Conservation (phyloP, 2,888 invertebrate genomes). For the Watsonalla cultraria region DNA sequence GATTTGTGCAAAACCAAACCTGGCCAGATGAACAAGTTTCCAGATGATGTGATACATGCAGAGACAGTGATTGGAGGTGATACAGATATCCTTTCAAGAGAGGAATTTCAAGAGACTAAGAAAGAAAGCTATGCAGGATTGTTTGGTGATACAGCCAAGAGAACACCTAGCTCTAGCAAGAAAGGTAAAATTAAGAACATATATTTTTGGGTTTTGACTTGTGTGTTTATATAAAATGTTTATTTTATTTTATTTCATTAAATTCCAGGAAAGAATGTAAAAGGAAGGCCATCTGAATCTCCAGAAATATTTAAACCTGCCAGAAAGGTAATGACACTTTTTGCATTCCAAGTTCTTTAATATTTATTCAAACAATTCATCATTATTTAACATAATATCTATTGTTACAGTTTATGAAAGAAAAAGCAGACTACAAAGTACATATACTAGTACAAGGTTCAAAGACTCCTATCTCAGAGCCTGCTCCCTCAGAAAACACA, state of each 20-base stretch:
- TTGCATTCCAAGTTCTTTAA: conserved; percentile 1
- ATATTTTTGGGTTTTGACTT: no score
- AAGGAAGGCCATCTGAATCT: conserved; percentile 34
- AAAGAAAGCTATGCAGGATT: conserved; percentile 68
- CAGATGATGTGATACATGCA: conserved; percentile 85
- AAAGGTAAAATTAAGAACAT: conserved; percentile 46
- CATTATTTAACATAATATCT: conserved; percentile 1
- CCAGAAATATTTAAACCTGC: conserved; percentile 36
- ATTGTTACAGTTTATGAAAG: conserved; percentile 51
- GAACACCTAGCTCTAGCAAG: conserved; percentile 45
- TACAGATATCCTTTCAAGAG: conserved; percentile 81
- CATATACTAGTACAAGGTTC: conserved; percentile 80
- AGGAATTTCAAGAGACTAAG: conserved; percentile 71
- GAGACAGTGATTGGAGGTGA: conserved; percentile 86
- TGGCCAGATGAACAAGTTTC: conserved; percentile 88
- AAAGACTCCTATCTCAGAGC: conserved; percentile 35
- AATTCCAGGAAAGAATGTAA: conserved; percentile 40
- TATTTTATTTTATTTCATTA: conserved; percentile 7
- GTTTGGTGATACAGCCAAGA: conserved; percentile 60
- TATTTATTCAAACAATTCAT: neutral
- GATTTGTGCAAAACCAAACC: conserved; percentile 81
- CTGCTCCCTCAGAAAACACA: conserved; percentile 22
- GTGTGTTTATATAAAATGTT: no score
- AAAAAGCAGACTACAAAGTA: conserved; percentile 79
- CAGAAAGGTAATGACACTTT: conserved; percentile 41